These are phyloP conservation scores for Carcharodon carcharias DNA, from an alignment of 2,797 vertebrate species.

Conservation along the genomic window DNA sequence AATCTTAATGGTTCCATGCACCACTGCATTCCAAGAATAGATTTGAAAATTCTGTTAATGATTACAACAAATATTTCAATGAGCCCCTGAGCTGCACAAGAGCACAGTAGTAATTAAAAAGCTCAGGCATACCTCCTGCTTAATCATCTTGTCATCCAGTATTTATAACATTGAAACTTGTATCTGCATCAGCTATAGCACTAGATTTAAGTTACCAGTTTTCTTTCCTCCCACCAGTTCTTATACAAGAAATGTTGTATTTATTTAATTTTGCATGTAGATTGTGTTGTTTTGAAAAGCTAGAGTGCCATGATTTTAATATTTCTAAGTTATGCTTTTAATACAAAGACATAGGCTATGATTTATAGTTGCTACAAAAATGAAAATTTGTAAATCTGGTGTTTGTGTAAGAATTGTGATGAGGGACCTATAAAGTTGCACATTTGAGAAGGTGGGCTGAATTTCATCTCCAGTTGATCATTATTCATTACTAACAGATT, in stretches of 20 bases:
- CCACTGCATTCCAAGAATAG: not conserved
- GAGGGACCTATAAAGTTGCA: not conserved
- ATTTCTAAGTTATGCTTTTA: not conserved
- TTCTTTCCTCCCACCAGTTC: not conserved
- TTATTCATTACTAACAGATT: not conserved
- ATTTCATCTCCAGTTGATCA: not conserved
- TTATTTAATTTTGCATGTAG: not conserved
- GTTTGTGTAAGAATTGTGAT: not conserved
- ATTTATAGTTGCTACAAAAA: not conserved
- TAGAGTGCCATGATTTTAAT: not conserved
- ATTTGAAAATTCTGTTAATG: slow-evolving; percentile 4
- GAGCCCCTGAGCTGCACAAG: not conserved
- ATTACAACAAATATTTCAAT: not conserved
- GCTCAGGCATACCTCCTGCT: not conserved
- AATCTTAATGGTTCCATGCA: not conserved
- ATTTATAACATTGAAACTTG: not conserved
- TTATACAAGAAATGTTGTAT: not conserved
- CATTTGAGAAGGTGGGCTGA: not conserved
- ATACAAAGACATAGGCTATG: not conserved
- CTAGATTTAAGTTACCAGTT: not conserved
- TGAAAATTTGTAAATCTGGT: not conserved
- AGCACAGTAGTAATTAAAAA: not conserved
- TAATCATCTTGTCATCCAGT: not conserved
- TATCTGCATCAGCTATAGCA: not conserved
- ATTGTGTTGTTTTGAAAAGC: not conserved